Evolutionary conservation across 1,140 invertebrate species (phyloP).

Genomic region (Paraescarpia echinospica): DNA sequence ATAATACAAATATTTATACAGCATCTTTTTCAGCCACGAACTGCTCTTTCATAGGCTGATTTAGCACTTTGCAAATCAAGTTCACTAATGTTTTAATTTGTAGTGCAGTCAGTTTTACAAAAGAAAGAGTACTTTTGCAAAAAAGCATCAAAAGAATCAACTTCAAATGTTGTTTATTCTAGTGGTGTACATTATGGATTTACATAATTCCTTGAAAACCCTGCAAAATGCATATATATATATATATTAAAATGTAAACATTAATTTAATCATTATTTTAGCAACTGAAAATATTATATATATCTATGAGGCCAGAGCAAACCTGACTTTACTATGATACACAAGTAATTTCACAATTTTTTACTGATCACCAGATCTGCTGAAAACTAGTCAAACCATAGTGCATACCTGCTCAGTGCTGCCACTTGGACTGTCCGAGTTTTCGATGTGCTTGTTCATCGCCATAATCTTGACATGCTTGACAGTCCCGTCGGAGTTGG

Average conservation of each 20-base stretch:
- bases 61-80: too few relatives aligned
- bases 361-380: not conserved
- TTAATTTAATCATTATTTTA: not conserved
- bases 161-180: not conserved
- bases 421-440: not conserved
- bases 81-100: too few relatives aligned
- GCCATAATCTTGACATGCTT: not conserved
- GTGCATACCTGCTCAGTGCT: not conserved
- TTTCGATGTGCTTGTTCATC: not conserved
- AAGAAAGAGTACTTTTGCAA: not conserved
- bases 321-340: not conserved
- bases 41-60: too few relatives aligned
- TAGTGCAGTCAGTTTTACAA: not conserved
- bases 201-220: too few relatives aligned
- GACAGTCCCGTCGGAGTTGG: not conserved
- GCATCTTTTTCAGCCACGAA: too few relatives aligned
- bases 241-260: too few relatives aligned
- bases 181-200: not conserved
- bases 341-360: not conserved
- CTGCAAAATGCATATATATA: too few relatives aligned
- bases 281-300: not conserved
- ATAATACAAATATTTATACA: too few relatives aligned
- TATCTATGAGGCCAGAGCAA: not conserved
- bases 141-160: not conserved
- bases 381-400: not conserved